phyloP scores from a whole-genome alignment of 2,888 invertebrate species.

The Orthosia cruda region DNA sequence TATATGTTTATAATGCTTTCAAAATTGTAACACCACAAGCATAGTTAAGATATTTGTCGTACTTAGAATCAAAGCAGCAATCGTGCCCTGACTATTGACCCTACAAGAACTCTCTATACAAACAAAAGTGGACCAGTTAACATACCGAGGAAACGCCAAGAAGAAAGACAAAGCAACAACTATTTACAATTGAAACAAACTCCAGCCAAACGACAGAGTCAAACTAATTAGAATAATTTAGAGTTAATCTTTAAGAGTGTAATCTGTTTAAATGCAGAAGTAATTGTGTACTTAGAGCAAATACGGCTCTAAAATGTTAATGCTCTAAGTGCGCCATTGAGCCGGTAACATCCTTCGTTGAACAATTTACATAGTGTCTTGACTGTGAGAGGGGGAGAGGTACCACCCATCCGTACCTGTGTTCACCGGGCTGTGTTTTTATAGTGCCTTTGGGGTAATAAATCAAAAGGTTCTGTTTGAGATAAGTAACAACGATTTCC shows the following conservation, averaged over 20 bases:
- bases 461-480: slow-evolving; percentile 23
- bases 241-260: slow-evolving; percentile 74
- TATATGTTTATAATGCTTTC: too few species aligned
- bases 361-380: slow-evolving; percentile 86
- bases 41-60: neutral
- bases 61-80: neutral
- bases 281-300: slow-evolving; percentile 88
- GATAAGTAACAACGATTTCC: slow-evolving; percentile 12
- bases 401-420: slow-evolving; percentile 21
- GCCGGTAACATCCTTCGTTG: slow-evolving; percentile 82
- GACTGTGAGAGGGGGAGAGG: slow-evolving; percentile 7
- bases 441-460: slow-evolving; percentile 29
- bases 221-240: slow-evolving; percentile 83
- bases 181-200: slow-evolving; percentile 52
- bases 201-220: slow-evolving; percentile 35
- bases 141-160: slow-evolving; percentile 4
- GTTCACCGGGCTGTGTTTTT: slow-evolving; percentile 37
- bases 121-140: neutral
- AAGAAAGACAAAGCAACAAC: slow-evolving; percentile 38
- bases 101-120: neutral
- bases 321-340: slow-evolving; percentile 86
- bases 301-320: slow-evolving; percentile 88
- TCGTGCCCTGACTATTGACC: neutral
- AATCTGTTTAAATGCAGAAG: slow-evolving; percentile 87
- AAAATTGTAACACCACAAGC: neutral